These are phyloP conservation scores for Euthynnus affinis DNA, from an alignment of 2,797 vertebrate species.

Conservation along the genomic window DNA sequence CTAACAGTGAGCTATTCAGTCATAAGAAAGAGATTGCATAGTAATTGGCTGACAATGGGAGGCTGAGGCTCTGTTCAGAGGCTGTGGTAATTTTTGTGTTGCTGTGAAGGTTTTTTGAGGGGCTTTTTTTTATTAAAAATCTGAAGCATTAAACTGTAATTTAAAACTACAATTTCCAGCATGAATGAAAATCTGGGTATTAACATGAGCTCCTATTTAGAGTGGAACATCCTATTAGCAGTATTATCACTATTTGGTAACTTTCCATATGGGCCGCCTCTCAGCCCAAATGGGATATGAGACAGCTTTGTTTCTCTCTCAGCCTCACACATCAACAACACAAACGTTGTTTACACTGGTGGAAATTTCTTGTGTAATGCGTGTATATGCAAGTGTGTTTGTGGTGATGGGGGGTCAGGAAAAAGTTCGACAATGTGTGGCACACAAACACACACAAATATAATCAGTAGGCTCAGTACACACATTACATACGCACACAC, in stretches of 20 bases:
- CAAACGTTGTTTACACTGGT: slow-evolving; percentile 77
- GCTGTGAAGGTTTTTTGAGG: slow-evolving; percentile 87
- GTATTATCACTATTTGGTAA: slow-evolving; percentile 94
- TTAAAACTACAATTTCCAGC: slow-evolving; percentile 94
- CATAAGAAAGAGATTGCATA: slow-evolving; percentile 97
- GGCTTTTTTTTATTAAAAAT: slow-evolving; percentile 96
- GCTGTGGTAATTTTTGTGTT: slow-evolving; percentile 93
- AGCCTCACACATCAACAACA: slow-evolving; percentile 83
- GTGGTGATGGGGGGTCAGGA: slow-evolving; percentile 65
- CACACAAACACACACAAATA: slow-evolving; percentile 49
- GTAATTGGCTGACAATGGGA: slow-evolving; percentile 99
- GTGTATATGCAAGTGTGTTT: slow-evolving; percentile 63
- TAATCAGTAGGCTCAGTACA: slow-evolving; percentile 13
- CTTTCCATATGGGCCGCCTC: slow-evolving; percentile 92
- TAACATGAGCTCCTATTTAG: slow-evolving; percentile 91
- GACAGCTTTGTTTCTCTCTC: slow-evolving; percentile 89
- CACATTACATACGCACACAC: neutral
- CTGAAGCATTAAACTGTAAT: slow-evolving; percentile 98
- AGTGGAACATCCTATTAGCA: slow-evolving; percentile 93
- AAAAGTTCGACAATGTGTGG: slow-evolving; percentile 61
- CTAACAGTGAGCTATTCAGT: slow-evolving; percentile 99
- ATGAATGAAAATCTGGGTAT: slow-evolving; percentile 92
- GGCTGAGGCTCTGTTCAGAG: slow-evolving; percentile 93
- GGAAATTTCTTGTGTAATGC: slow-evolving; percentile 67
- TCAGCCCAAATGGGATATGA: slow-evolving; percentile 91